These are phyloP conservation scores for Candidula unifasciata DNA, from an alignment of 2,888 invertebrate genomes.

Conservation along the genomic window DNA sequence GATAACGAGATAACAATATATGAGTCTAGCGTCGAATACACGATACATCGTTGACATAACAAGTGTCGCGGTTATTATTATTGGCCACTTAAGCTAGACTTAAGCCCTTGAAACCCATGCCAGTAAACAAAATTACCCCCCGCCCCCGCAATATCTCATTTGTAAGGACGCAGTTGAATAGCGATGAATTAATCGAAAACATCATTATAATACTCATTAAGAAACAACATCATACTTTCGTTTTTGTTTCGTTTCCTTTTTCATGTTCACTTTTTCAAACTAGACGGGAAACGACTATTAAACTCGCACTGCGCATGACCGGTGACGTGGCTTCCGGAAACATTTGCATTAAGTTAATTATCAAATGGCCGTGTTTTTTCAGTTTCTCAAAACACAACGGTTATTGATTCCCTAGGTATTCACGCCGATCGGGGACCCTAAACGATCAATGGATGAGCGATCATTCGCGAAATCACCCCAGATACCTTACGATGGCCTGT, in stretches of 20 bases:
- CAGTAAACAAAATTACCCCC: not conserved
- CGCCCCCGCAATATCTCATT: not conserved
- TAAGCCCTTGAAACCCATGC: no score
- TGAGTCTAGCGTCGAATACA: no score
- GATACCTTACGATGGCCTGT: conserved; percentile 16
- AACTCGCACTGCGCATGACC: conserved; percentile 38
- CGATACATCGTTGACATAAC: no score
- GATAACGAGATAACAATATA: no score
- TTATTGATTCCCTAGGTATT: conserved; percentile 19
- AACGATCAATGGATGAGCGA: not conserved
- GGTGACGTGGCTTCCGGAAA: conserved; percentile 43
- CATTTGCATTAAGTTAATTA: conserved; percentile 43
- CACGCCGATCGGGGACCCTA: not conserved
- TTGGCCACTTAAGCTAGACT: no score
- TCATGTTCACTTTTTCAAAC: not conserved
- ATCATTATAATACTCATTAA: not conserved
- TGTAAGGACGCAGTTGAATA: no score
- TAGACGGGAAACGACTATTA: not conserved
- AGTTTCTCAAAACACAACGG: conserved; percentile 31
- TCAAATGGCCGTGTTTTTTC: conserved; percentile 28
- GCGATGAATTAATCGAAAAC: not conserved
- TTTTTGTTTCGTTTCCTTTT: not conserved
- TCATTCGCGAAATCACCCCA: conserved; percentile 14
- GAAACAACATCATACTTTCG: not conserved
- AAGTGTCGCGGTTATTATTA: no score